Conservation (phyloP, 2,888 invertebrate species). For the Lasius platythorax region DNA sequence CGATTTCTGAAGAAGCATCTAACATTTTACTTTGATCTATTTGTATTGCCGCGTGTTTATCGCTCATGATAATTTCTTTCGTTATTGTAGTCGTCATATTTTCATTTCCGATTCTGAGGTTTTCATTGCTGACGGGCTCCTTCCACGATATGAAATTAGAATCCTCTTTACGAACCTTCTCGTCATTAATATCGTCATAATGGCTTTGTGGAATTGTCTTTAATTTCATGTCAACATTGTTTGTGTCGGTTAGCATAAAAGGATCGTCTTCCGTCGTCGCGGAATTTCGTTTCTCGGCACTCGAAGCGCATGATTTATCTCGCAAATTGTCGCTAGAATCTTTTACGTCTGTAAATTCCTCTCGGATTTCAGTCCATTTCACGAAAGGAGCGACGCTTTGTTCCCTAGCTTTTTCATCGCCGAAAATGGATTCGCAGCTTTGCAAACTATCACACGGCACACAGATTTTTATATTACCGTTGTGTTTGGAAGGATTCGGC, state of each 20-base stretch:
- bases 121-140: background rate
- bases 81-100: background rate
- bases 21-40: background rate
- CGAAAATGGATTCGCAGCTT: constrained; percentile 33
- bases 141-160: constrained; percentile 1
- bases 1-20: background rate
- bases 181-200: constrained; percentile 21
- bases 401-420: constrained; percentile 25
- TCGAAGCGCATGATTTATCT: constrained; percentile 33
- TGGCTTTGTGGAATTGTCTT: background rate
- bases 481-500: constrained; percentile 71
- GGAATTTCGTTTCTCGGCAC: constrained; percentile 7
- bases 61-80: background rate
- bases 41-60: constrained; percentile 5
- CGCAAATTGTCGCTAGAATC: constrained; percentile 11
- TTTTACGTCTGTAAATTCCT: constrained; percentile 15
- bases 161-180: background rate
- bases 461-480: constrained; percentile 15
- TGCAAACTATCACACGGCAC: constrained; percentile 36
- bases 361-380: constrained; percentile 44
- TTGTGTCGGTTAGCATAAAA: background rate
- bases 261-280: background rate
- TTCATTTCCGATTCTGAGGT: background rate
- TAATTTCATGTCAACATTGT: constrained; percentile 15
- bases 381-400: background rate